phyloP scores from a whole-genome alignment of 2,797 vertebrate species.

The Alectoris magna region DNA sequence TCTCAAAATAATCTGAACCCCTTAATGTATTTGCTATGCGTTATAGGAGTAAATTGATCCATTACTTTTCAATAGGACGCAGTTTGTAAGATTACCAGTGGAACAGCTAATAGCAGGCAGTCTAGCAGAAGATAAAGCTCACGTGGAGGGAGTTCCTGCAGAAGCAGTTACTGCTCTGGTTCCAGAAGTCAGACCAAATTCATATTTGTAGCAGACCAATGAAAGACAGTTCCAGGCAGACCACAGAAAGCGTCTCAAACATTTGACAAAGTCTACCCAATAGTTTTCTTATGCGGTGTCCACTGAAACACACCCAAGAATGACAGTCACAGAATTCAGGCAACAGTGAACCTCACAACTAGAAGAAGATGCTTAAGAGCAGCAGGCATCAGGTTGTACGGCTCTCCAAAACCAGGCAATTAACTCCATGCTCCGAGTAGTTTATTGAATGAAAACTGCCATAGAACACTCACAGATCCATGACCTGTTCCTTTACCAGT shows the following conservation, averaged over 20 bases:
- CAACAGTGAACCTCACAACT: background rate
- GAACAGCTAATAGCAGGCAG: background rate
- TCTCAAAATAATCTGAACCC: background rate
- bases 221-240: too few species aligned
- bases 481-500: background rate
- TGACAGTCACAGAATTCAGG: background rate
- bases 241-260: too few species aligned
- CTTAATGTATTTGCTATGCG: background rate
- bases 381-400: background rate
- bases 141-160: background rate
- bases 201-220: background rate
- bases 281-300: background rate
- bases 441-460: background rate
- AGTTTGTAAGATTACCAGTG: background rate
- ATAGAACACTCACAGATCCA: background rate
- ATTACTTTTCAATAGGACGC: background rate
- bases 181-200: background rate
- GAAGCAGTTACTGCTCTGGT: background rate
- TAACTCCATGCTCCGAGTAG: rapidly evolving
- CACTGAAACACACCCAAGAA: background rate
- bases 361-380: background rate
- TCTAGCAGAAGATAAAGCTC: background rate
- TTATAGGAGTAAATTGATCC: background rate
- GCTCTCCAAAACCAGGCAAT: background rate
- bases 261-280: background rate